Percentiles rank a stretch among this genome's conserved stretches.
Conservation (phyloP, 2,888 invertebrate species). For the Nasonia oneida region DNA sequence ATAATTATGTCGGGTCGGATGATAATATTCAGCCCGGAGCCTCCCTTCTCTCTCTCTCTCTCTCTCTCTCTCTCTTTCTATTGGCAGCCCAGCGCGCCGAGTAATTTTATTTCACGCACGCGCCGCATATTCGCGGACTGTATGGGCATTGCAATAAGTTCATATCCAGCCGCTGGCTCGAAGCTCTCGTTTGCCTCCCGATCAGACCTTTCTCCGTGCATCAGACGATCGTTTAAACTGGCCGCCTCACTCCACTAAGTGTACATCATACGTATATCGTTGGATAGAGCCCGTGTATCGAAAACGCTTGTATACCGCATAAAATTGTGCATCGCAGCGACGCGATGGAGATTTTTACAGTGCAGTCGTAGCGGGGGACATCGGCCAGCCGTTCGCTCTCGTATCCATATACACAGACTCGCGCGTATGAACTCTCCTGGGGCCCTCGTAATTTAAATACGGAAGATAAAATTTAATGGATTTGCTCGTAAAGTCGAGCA, state of each 20-base stretch:
- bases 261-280: not conserved
- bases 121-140: not conserved
- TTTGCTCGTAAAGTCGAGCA: slow-evolving; percentile 61
- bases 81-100: not conserved
- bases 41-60: no score
- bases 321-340: not conserved
- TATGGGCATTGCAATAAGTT: not conserved
- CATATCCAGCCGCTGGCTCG: not conserved
- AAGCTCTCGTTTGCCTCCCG: not conserved
- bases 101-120: not conserved
- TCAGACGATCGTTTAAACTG: not conserved
- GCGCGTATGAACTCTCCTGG: slow-evolving; percentile 38
- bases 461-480: slow-evolving; percentile 64
- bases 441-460: slow-evolving; percentile 62
- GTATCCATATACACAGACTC: slow-evolving; percentile 21
- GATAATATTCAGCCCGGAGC: not conserved
- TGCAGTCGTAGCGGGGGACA: not conserved
- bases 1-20: not conserved
- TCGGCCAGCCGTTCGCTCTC: not conserved
- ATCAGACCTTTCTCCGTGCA: no score
- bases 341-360: not conserved
- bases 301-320: not conserved
- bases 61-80: not conserved
- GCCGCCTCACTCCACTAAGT: not conserved
- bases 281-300: not conserved